These are phyloP conservation scores for Myotis vivesi DNA, from an alignment of 2,797 vertebrate species.

Conservation along the genomic window DNA sequence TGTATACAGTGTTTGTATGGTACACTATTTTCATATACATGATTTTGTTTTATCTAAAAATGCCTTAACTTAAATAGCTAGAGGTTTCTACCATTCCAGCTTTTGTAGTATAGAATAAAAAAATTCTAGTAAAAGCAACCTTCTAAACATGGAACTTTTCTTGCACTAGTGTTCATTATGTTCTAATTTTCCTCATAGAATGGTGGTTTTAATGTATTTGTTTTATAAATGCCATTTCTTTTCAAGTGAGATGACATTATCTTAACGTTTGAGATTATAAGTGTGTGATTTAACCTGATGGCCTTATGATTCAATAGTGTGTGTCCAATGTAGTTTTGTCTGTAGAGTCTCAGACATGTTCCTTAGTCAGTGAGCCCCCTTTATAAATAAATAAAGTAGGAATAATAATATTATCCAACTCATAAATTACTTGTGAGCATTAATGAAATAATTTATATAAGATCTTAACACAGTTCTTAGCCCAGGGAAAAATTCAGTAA, in stretches of 20 bases:
- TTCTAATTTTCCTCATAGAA: not conserved
- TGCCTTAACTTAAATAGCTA: not conserved
- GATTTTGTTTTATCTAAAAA: slow-evolving; percentile 3
- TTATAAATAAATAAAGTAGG: not conserved
- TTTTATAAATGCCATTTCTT: slow-evolving; percentile 7
- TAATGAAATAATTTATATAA: not conserved
- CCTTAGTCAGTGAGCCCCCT: not conserved
- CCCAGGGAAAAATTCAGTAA: not conserved
- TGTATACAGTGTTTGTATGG: not conserved
- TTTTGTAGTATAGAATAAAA: not conserved
- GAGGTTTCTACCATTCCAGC: not conserved
- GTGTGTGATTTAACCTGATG: not conserved
- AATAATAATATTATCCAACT: not conserved
- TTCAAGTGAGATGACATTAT: not conserved
- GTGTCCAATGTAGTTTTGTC: not conserved
- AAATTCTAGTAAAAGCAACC: not conserved
- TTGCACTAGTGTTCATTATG: not conserved
- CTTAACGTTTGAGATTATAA: not conserved
- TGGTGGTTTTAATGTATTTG: not conserved
- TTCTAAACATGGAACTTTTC: not conserved
- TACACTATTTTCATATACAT: not conserved
- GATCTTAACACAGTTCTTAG: not conserved
- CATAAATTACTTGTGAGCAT: slow-evolving; percentile 21
- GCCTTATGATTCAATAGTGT: not conserved
- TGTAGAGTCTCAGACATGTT: not conserved